Evolutionary conservation across 1,140 invertebrate genomes (phyloP).

Genomic region (Drosophila mayri): DNA sequence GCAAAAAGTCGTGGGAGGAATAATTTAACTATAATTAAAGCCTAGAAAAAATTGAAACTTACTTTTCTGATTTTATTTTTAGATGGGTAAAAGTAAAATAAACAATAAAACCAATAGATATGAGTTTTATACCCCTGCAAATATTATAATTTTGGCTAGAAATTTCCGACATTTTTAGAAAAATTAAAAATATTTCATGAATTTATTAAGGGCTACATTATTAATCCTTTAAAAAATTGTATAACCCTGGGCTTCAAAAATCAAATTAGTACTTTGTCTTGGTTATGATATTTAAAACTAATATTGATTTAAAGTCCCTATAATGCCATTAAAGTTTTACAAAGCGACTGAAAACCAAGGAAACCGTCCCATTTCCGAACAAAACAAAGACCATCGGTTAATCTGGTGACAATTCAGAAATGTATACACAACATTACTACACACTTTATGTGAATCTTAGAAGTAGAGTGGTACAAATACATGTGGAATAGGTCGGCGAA

Average conservation of each 20-base stretch:
- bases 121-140: too few relatives aligned
- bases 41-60: background rate
- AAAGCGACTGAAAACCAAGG: background rate
- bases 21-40: background rate
- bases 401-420: constrained; percentile 64
- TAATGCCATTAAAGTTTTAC: too few relatives aligned
- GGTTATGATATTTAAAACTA: too few relatives aligned
- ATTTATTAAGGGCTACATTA: too few relatives aligned
- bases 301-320: too few relatives aligned
- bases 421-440: constrained; percentile 80
- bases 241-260: too few relatives aligned
- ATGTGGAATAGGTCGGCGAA: constrained; percentile 66
- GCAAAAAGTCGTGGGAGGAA: background rate
- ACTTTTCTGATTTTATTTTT: background rate
- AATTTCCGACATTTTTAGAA: too few relatives aligned
- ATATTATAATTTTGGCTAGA: too few relatives aligned
- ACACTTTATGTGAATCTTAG: constrained; percentile 78
- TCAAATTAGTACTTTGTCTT: too few relatives aligned
- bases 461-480: constrained; percentile 68
- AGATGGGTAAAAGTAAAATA: background rate
- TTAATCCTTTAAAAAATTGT: too few relatives aligned
- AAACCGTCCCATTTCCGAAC: background rate
- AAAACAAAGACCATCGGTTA: constrained; percentile 3
- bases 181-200: too few relatives aligned
- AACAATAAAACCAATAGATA: too few relatives aligned